Evolutionary conservation across 2,797 vertebrate genomes (phyloP), one percentile per base, ranked within the genome.

Genomic region (Decapterus maruadsi): DNA sequence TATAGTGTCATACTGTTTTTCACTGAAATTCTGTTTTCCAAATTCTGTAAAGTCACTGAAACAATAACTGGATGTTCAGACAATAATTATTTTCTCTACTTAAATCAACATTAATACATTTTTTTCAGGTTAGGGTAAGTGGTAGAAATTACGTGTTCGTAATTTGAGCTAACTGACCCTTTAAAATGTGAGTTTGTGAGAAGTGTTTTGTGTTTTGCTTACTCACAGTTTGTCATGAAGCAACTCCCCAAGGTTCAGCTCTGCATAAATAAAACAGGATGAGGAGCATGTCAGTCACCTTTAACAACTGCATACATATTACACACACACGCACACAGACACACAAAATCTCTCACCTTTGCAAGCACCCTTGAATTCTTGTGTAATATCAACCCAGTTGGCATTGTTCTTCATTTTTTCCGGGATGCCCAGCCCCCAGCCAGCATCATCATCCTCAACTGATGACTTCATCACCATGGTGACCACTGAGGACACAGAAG

Each of bases 221-320:
- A 97, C 98, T 97, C 92, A 99, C 98, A 99, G 93, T 88, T 99
- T 99, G 93, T 99, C 98, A 94, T 99, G 98, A 93, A 99, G 98
- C 81, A 99, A 89, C 89, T 99, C 98, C 87, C 98, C 98, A 81
- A 99, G 95, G 88, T 97, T 98, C 85, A 99, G 89, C 89, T 99
- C 98, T 99, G 89, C 59, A 85, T 80, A 10, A 83, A 78, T 67
- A 90, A 87, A 5, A 34, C 31, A 90, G 7, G 14, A 88, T 43
- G 51, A 83, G 51, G 7, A 80, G 68, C 8, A 72, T 0, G 1
- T 83, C 14, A 75, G 59, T 63, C 14, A 2, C 26, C 26, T 59
- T 75, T 75, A 2, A 53, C 10, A 64, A 64, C 29, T 40, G 36
- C 29, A 72, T 22, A 31, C 19, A 64, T 40, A 40, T 6, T 20